These are phyloP conservation scores for Radopholus similis DNA, from an alignment of 1,140 invertebrate genomes.

Conservation along the genomic window DNA sequence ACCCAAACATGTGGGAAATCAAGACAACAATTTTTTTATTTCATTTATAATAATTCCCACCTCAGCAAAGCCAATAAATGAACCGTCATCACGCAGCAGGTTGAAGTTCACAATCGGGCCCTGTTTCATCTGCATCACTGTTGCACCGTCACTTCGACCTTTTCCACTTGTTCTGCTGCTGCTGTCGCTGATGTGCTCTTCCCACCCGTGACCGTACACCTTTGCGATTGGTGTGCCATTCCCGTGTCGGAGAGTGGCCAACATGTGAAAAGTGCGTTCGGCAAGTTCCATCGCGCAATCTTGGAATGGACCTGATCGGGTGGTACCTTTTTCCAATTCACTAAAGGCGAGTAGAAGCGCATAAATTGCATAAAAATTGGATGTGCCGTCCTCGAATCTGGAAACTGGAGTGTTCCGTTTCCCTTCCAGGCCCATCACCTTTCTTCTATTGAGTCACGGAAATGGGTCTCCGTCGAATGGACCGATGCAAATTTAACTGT, in stretches of 20 bases:
- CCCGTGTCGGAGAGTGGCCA: conserved; percentile 34
- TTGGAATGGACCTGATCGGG: conserved; percentile 67
- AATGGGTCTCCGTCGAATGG: conserved; percentile 4
- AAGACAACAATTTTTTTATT: conserved; percentile 2
- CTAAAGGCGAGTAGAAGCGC: conserved; percentile 78
- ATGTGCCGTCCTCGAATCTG: conserved; percentile 90
- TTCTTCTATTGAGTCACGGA: conserved; percentile 18
- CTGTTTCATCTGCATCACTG: conserved; percentile 67
- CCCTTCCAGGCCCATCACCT: conserved; percentile 16
- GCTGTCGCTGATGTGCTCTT: no score
- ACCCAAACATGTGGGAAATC: conserved; percentile 67
- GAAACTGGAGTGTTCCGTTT: conserved; percentile 36
- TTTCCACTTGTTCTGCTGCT: conserved; percentile 20
- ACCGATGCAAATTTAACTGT: conserved; percentile 47
- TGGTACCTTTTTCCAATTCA: conserved; percentile 63
- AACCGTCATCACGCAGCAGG: conserved; percentile 72
- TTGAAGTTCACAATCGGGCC: conserved; percentile 86
- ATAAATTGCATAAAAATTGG: conserved; percentile 79
- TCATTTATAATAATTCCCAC: no score
- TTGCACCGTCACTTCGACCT: background rate
- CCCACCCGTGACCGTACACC: conserved; percentile 67
- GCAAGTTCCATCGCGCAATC: conserved; percentile 19
- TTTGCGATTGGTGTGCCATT: conserved; percentile 72
- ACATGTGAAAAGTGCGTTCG: background rate
- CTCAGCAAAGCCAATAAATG: conserved; percentile 81